These are phyloP conservation scores for Enteromius anoplus DNA, from an alignment of 2,797 vertebrate species.

Conservation along the genomic window DNA sequence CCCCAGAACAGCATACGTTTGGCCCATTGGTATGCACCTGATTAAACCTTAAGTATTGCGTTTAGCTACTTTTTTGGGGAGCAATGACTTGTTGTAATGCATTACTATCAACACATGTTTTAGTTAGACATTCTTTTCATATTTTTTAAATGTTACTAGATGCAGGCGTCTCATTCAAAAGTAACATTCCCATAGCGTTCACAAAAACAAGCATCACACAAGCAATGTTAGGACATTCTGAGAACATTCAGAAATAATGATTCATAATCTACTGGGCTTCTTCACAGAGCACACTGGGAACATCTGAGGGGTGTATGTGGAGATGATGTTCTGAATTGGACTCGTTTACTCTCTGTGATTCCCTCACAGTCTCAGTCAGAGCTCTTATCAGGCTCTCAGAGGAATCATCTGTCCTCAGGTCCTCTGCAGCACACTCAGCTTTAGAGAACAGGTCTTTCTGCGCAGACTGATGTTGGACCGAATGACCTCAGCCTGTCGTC, in stretches of 20 bases:
- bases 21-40: neutral
- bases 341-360: neutral
- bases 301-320: neutral
- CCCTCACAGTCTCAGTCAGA: neutral
- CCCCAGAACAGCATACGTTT: neutral
- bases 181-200: too few species aligned
- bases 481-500: slow-evolving; percentile 78
- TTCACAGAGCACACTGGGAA: neutral
- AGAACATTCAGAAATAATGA: neutral
- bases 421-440: neutral
- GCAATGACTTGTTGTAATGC: neutral
- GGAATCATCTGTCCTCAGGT: neutral
- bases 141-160: neutral
- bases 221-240: neutral
- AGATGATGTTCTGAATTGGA: neutral
- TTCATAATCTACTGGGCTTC: neutral
- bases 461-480: slow-evolving; percentile 58
- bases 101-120: neutral
- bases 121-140: too few species aligned
- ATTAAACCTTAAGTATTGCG: neutral
- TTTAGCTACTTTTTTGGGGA: neutral
- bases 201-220: too few species aligned
- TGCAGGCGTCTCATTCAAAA: neutral
- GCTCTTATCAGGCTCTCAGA: neutral
- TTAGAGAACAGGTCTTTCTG: neutral